Evolutionary conservation across 30 jellyfish, hydroid and myxozoan species (phyloP).

Genomic region (Aurelia sp.): DNA sequence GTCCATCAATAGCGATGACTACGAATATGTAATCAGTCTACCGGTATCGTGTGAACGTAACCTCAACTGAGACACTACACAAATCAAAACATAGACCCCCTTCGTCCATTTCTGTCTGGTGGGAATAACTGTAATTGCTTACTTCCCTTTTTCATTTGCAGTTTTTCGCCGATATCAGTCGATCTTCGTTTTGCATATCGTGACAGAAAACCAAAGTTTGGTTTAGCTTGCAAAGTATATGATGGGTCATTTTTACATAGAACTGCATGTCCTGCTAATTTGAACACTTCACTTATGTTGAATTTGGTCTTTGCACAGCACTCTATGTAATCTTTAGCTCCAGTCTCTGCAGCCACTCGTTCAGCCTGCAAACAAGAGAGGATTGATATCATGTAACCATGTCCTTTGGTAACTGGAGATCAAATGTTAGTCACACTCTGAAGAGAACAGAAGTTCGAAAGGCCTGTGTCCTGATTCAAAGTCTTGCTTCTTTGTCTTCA

Average conservation of each 20-base stretch:
- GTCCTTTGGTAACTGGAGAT: too few relatives aligned
- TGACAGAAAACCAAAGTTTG: constrained; percentile 59
- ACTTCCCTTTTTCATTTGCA: constrained; percentile 43
- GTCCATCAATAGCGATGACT: too few relatives aligned
- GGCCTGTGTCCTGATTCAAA: too few relatives aligned
- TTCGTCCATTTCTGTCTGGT: constrained; percentile 27
- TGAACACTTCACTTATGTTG: constrained; percentile 72
- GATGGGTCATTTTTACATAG: constrained; percentile 47
- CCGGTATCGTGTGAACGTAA: too few relatives aligned
- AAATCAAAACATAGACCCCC: constrained; percentile 65
- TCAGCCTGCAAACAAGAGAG: constrained; percentile 60
- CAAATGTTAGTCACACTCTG: too few relatives aligned
- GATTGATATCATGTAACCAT: too few relatives aligned
- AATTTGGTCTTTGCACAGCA: constrained; percentile 88
- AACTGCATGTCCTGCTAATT: constrained; percentile 73
- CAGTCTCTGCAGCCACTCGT: constrained; percentile 63
- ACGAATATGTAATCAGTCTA: too few relatives aligned
- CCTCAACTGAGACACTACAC: not conserved
- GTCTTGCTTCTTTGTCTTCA: too few relatives aligned
- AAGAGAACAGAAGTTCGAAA: too few relatives aligned
- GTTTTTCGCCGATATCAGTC: constrained; percentile 63
- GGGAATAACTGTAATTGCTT: constrained; percentile 1
- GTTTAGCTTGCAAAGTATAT: constrained; percentile 23
- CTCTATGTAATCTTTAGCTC: constrained; percentile 86
- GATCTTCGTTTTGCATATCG: constrained; percentile 74